A percentile compares a stretch with the other conserved stretches of the same genome.
These are phyloP conservation scores for Orientallactaga bullata DNA, from an alignment of 2,113 vertebrate genomes.

Conservation along the genomic window DNA sequence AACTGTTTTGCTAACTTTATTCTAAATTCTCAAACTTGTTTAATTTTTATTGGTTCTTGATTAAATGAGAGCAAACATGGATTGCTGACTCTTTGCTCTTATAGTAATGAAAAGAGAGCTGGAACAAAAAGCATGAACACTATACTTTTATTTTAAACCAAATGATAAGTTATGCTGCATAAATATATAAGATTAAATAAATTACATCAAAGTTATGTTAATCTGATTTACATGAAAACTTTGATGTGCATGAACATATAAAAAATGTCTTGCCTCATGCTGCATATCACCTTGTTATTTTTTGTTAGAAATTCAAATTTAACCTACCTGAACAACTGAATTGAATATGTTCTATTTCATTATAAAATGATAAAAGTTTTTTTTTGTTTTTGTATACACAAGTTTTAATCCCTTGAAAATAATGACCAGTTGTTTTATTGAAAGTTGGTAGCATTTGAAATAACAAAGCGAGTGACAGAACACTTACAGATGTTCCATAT, in stretches of 20 bases:
- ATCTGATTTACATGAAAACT: constrained; percentile 31
- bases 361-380: constrained; percentile 1
- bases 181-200: constrained; percentile 62
- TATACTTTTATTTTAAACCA: constrained; percentile 73
- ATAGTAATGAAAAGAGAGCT: neutral
- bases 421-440: constrained; percentile 13
- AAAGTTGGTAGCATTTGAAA: constrained; percentile 30
- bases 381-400: constrained; percentile 9
- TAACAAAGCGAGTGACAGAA: neutral
- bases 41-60: constrained; percentile 72
- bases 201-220: constrained; percentile 59
- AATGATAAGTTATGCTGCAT: constrained; percentile 37
- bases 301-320: constrained; percentile 48
- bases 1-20: neutral
- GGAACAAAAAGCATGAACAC: constrained; percentile 39
- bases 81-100: constrained; percentile 62
- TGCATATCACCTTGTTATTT: neutral
- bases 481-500: neutral
- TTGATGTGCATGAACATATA: constrained; percentile 10
- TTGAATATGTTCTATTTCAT: constrained; percentile 35
- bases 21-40: constrained; percentile 56
- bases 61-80: constrained; percentile 70
- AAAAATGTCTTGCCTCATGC: constrained; percentile 23
- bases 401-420: neutral
- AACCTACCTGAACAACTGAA: neutral